A percentile compares a stretch with the other conserved stretches of the same genome.
phyloP scores from a whole-genome alignment of 2,113 vertebrate genomes.

The Trematomus loennbergii region DNA sequence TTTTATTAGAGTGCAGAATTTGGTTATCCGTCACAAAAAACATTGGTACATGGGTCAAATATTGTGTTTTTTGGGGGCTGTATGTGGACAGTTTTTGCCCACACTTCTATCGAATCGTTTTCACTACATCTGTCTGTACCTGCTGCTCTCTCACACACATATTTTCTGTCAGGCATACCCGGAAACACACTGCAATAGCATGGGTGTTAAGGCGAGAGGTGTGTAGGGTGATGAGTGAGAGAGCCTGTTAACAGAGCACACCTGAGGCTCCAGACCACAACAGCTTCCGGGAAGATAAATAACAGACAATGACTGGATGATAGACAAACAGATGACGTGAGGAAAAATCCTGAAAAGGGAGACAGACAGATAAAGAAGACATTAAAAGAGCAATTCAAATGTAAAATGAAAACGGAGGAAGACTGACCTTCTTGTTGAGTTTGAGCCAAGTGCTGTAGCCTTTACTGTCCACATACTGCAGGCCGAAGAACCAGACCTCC shows the following conservation, averaged over 20 bases:
- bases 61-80: neutral
- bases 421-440: constrained; percentile 95
- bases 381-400: too few species aligned
- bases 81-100: neutral
- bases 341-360: neutral
- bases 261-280: constrained; percentile 33
- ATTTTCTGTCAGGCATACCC: neutral
- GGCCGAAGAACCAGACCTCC: constrained; percentile 98
- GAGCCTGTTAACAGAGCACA: constrained; percentile 45
- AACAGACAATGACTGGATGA: neutral
- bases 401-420: neutral
- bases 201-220: neutral
- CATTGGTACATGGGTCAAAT: too few species aligned
- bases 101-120: constrained; percentile 18
- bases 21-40: too few species aligned
- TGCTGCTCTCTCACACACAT: too few species aligned
- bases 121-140: neutral
- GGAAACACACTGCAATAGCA: constrained; percentile 3
- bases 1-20: too few species aligned
- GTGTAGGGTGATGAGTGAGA: constrained; percentile 2
- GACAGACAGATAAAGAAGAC: too few species aligned
- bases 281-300: constrained; percentile 3
- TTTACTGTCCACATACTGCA: constrained; percentile 98
- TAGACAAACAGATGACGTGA: neutral
- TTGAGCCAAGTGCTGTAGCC: constrained; percentile 98